Percentiles rank a stretch among this genome's conserved stretches.
Evolutionary conservation across 2,797 vertebrate genomes (phyloP).

Genomic region (Orientallactaga sibirica): DNA sequence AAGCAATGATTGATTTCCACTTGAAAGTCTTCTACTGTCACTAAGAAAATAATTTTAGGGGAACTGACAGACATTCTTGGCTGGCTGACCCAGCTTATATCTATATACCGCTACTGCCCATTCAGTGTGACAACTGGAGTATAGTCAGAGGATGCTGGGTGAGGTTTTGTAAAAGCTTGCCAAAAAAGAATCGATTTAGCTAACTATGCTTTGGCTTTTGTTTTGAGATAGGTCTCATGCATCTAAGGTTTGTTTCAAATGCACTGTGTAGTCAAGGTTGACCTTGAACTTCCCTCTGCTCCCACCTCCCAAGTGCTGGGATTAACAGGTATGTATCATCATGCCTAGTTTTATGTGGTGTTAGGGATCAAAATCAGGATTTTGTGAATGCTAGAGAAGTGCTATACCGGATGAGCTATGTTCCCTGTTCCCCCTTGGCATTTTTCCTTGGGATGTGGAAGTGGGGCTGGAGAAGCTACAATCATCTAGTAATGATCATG

Average conservation of each 20-base stretch:
- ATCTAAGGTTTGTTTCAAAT: not conserved
- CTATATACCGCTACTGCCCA: no score
- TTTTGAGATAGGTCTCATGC: not conserved
- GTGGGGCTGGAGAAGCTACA: not conserved
- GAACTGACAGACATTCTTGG: not conserved
- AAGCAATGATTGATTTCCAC: not conserved
- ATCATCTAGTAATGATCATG: not conserved
- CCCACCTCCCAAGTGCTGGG: not conserved
- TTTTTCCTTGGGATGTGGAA: not conserved
- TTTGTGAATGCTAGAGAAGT: not conserved
- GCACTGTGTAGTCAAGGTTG: not conserved
- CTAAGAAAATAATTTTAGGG: not conserved
- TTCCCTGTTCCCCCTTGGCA: not conserved
- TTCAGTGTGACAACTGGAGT: not conserved
- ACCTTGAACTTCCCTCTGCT: not conserved
- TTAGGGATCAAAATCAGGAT: not conserved
- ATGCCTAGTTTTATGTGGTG: not conserved
- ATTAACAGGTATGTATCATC: not conserved
- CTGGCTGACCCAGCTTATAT: not conserved
- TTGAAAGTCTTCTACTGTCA: conserved; percentile 12
- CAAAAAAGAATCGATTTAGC: not conserved
- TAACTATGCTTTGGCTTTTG: not conserved
- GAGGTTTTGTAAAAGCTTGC: not conserved
- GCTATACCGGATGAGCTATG: not conserved
- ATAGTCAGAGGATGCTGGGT: not conserved